phyloP scores from a whole-genome alignment of 2,113 vertebrate genomes.

The Silurus glanis region DNA sequence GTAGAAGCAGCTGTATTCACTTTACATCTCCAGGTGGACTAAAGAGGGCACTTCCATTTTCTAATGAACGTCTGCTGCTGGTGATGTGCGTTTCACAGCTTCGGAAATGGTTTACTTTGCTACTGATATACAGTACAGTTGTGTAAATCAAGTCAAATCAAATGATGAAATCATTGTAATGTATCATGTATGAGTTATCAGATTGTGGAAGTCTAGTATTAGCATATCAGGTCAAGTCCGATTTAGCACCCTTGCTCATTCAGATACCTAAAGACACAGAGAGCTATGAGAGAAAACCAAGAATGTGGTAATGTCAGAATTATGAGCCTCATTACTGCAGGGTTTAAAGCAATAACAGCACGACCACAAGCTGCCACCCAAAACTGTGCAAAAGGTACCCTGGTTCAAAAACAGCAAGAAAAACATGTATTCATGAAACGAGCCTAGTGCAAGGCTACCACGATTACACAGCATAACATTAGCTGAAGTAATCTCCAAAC shows the following conservation, averaged over 20 bases:
- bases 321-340: slow-evolving; percentile 17
- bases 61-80: slow-evolving; percentile 1
- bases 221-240: neutral
- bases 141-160: neutral
- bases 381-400: slow-evolving; percentile 4
- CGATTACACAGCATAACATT: neutral
- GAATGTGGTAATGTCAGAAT: neutral
- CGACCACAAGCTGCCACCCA: neutral
- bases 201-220: neutral
- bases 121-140: neutral
- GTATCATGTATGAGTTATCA: neutral
- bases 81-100: neutral
- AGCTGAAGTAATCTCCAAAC: neutral
- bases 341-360: neutral
- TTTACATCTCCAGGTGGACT: slow-evolving; percentile 16
- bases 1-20: slow-evolving; percentile 22
- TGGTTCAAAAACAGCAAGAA: neutral
- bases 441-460: neutral
- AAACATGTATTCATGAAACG: neutral
- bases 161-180: neutral
- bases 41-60: slow-evolving; percentile 1
- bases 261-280: slow-evolving; percentile 4
- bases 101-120: neutral
- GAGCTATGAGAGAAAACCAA: neutral
- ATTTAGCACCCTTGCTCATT: no score